Evolutionary conservation across 2,113 vertebrate genomes (phyloP).

Genomic region (Tiliqua scincoides): DNA sequence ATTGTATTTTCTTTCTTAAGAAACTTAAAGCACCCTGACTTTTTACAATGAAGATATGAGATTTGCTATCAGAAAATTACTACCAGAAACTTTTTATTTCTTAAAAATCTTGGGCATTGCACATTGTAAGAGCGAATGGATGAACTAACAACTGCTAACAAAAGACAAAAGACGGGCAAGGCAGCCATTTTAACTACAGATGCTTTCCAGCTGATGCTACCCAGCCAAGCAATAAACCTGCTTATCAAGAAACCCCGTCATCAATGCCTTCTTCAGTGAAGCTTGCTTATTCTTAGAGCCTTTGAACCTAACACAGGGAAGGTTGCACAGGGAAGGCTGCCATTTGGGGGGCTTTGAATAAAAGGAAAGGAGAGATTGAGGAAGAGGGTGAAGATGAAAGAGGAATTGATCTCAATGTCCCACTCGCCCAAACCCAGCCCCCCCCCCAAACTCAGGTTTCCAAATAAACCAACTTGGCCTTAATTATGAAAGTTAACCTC

Average conservation of each 20-base stretch:
- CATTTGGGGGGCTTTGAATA: neutral
- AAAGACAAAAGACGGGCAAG: neutral
- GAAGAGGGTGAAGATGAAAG: neutral
- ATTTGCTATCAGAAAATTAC: neutral
- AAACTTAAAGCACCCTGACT: neutral
- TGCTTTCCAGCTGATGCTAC: neutral
- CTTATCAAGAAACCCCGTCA: neutral
- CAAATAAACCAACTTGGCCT: too few relatives aligned
- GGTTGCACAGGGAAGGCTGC: neutral
- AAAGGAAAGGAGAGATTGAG: slow-evolving; percentile 60
- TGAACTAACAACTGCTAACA: neutral
- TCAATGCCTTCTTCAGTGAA: neutral
- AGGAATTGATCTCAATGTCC: neutral
- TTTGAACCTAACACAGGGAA: neutral
- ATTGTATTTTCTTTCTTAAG: neutral
- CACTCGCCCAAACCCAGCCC: neutral
- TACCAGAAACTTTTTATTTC: neutral
- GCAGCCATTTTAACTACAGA: neutral
- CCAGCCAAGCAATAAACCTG: neutral
- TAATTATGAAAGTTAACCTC: neutral
- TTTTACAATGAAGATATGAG: neutral
- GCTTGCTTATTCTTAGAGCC: neutral
- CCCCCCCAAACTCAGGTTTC: neutral
- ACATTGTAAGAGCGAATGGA: neutral
- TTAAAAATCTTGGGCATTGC: neutral